Evolutionary conservation across 2,113 vertebrate species (phyloP), one percentile per base, ranked within the genome.

Genomic region (Otus sunia): DNA sequence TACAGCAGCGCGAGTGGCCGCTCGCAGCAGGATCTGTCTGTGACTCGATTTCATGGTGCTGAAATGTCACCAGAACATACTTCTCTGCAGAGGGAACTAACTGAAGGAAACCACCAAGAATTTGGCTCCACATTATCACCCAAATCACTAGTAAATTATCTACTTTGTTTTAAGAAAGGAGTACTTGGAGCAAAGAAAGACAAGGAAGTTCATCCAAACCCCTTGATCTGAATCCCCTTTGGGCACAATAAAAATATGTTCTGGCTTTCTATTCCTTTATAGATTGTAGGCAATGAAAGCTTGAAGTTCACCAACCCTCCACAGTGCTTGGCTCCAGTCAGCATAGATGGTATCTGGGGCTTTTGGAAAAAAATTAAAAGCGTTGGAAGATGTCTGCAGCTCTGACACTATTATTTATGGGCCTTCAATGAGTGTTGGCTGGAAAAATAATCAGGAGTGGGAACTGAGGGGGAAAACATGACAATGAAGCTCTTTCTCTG

Each of bases 191-290:
- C 67, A 86, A 72, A 53, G 85, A 62, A 52, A 94, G 89, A 64
- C 32, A n/a, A 63, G 77, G 68, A 85, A 94, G 45, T 81, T 69
- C 73, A 84, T 90, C 88, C 94, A 90, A 77, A 36, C 34, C 68
- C 47, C 73, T 87, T 60, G 82, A 94, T 92, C 89, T 92, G 59
- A 81, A 81, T 60, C 82, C 64, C 82, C 94, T 92, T 81, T 92
- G 89, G 89, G 82, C 86, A 81, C 86, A 85, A 85, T 85, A 75
- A 92, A 95, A 87, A 32, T 76, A 45, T 12, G 25, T 59, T 80
- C 37, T 80, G 86, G 45, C 59, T 90, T 84, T 94, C 78, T 41
- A 11, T 41, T 64, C 64, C 64, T 81, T 81, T 60, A 23, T 37
- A 53, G 83, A n/a, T 55, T 26, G 94, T 18, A 87, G 78, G 91